These are phyloP conservation scores for Girardinus metallicus DNA, from an alignment of 2,797 vertebrate species.

Conservation along the genomic window DNA sequence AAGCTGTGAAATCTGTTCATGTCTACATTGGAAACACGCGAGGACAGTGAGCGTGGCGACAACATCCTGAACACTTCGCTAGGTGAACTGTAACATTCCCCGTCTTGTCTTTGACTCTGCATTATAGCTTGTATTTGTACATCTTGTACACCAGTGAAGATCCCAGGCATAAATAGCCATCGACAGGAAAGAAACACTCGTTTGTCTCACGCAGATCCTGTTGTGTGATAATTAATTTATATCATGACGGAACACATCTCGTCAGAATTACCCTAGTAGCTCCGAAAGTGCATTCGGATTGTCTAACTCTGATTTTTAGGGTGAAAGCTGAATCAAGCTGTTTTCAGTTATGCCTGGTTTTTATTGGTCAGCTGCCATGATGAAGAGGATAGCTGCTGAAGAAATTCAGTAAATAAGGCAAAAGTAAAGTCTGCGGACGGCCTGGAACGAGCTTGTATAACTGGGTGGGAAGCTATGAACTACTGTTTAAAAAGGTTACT, in stretches of 20 bases:
- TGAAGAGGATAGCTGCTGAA: slow-evolving; percentile 8
- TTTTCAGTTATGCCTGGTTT: slow-evolving; percentile 28
- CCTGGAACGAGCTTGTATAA: slow-evolving; percentile 43
- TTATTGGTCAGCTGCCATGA: slow-evolving; percentile 25
- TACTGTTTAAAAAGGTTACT: slow-evolving; percentile 62
- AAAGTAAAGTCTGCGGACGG: slow-evolving; percentile 17
- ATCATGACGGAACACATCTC: slow-evolving; percentile 31
- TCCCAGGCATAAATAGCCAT: slow-evolving; percentile 49
- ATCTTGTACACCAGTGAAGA: slow-evolving; percentile 47
- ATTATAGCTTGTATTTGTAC: slow-evolving; percentile 57
- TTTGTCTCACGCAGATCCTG: slow-evolving; percentile 30
- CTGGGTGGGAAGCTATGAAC: slow-evolving; percentile 51
- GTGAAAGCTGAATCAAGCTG: slow-evolving; percentile 23
- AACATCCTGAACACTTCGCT: slow-evolving; percentile 20
- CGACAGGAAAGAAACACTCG: slow-evolving; percentile 40
- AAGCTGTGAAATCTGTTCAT: slow-evolving; percentile 68
- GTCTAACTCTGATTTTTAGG: slow-evolving; percentile 31
- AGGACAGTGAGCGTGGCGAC: slow-evolving; percentile 15
- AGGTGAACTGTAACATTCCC: slow-evolving; percentile 44
- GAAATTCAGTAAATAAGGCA: not conserved
- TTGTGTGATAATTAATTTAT: slow-evolving; percentile 28
- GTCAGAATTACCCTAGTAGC: slow-evolving; percentile 32
- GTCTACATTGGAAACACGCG: slow-evolving; percentile 33
- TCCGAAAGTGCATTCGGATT: slow-evolving; percentile 40
- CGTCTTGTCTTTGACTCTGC: slow-evolving; percentile 48